These are phyloP conservation scores for Drosophila nannoptera DNA, from an alignment of 1,140 invertebrate species.

Conservation along the genomic window DNA sequence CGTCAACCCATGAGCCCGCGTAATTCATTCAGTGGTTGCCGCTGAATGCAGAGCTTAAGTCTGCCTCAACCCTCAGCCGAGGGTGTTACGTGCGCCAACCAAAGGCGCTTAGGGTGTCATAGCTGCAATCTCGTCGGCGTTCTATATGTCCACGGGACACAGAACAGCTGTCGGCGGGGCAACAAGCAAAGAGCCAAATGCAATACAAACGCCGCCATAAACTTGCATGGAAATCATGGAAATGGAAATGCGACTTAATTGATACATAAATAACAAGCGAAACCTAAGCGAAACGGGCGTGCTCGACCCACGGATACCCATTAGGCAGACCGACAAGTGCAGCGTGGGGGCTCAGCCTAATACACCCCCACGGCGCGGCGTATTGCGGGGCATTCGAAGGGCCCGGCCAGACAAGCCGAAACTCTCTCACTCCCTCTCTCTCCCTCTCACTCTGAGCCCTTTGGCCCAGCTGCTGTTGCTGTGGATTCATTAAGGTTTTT, in stretches of 20 bases:
- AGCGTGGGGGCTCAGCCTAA: not conserved
- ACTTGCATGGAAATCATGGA: too few relatives aligned
- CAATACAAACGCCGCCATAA: slow-evolving; percentile 4
- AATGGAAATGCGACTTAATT: slow-evolving; percentile 32
- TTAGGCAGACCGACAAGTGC: not conserved
- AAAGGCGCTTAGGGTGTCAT: slow-evolving; percentile 58
- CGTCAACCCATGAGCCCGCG: slow-evolving; percentile 4
- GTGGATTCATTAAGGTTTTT: slow-evolving; percentile 58
- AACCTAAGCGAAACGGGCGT: not conserved
- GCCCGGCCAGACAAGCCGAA: not conserved
- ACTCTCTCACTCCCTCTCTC: slow-evolving; percentile 25
- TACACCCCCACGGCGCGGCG: not conserved
- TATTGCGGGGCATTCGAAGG: slow-evolving; percentile 22
- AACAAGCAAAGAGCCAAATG: slow-evolving; percentile 40
- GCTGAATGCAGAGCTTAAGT: slow-evolving; percentile 40
- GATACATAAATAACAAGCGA: slow-evolving; percentile 48
- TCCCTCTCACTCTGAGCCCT: slow-evolving; percentile 29
- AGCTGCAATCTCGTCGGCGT: slow-evolving; percentile 30
- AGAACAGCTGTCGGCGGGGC: slow-evolving; percentile 49
- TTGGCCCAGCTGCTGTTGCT: slow-evolving; percentile 20
- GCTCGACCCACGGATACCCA: not conserved
- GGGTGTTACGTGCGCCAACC: slow-evolving; percentile 10
- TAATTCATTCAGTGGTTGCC: slow-evolving; percentile 62
- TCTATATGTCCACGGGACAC: slow-evolving; percentile 13
- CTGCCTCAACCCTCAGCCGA: slow-evolving; percentile 1